These are phyloP conservation scores for Danio jaintianensis DNA, from an alignment of 2,797 vertebrate genomes.

Conservation along the genomic window DNA sequence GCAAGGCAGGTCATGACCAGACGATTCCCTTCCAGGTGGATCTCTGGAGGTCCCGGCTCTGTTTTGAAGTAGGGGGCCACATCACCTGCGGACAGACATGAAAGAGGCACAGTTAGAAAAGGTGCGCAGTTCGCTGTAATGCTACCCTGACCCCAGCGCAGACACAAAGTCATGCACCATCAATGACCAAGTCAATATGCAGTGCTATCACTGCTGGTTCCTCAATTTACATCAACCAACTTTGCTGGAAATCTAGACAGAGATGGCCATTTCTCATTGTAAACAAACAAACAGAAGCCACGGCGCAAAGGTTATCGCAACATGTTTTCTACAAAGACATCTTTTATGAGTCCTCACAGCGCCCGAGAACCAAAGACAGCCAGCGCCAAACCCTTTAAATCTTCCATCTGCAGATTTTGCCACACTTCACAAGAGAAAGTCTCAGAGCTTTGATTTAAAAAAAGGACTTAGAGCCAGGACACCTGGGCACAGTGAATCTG, in stretches of 20 bases:
- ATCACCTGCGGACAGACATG: slow-evolving; percentile 75
- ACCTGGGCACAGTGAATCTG: slow-evolving; percentile 30
- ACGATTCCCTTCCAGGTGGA: slow-evolving; percentile 84
- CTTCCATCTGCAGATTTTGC: slow-evolving; percentile 24
- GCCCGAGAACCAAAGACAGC: slow-evolving; percentile 28
- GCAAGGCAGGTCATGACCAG: slow-evolving; percentile 86
- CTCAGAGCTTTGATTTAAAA: slow-evolving; percentile 52
- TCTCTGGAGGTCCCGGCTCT: slow-evolving; percentile 82
- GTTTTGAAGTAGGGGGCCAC: slow-evolving; percentile 87
- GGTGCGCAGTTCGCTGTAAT: slow-evolving; percentile 11
- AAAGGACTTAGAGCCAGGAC: slow-evolving; percentile 39
- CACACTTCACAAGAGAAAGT: slow-evolving; percentile 50
- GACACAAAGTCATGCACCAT: not conserved
- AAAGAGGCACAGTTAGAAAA: slow-evolving; percentile 49
- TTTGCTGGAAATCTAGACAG: slow-evolving; percentile 14
- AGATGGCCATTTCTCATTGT: not conserved
- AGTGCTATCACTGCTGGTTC: slow-evolving; percentile 21
- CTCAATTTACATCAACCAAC: slow-evolving; percentile 36
- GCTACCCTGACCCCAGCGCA: not conserved
- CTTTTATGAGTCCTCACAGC: slow-evolving; percentile 2
- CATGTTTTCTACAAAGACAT: slow-evolving; percentile 2
- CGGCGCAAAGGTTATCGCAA: slow-evolving; percentile 41
- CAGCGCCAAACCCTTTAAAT: slow-evolving; percentile 47
- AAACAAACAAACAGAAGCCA: slow-evolving; percentile 27
- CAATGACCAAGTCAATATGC: slow-evolving; percentile 31